Evolutionary conservation across 1,140 invertebrate species (phyloP).

Genomic region (Thaumatotibia leucotreta): DNA sequence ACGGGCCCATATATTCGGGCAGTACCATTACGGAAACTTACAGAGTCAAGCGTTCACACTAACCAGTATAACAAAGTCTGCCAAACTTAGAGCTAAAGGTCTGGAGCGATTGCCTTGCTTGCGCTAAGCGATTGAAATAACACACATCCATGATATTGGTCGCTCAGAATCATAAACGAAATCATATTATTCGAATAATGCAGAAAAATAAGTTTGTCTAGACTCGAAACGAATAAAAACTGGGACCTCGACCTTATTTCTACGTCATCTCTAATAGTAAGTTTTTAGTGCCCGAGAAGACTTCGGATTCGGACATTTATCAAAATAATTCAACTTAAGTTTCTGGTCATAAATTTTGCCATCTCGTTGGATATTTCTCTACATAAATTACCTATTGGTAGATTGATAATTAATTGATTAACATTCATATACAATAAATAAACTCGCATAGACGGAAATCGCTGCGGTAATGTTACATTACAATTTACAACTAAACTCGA

Average conservation of each 20-base stretch:
- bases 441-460: too few species aligned
- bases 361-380: too few species aligned
- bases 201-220: not conserved
- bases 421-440: too few species aligned
- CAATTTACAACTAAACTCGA: too few species aligned
- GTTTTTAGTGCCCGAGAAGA: not conserved
- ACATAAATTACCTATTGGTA: too few species aligned
- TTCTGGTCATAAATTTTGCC: too few species aligned
- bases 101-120: too few species aligned
- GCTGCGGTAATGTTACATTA: too few species aligned
- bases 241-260: not conserved
- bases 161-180: not conserved
- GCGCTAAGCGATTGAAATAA: not conserved
- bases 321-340: not conserved
- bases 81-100: too few species aligned
- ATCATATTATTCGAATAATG: not conserved
- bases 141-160: not conserved
- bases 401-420: too few species aligned
- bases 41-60: not conserved
- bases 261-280: not conserved
- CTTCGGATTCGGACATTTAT: not conserved
- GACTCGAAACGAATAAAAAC: slow-evolving; percentile 1
- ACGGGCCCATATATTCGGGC: not conserved
- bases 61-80: too few species aligned
- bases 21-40: not conserved